Evolutionary conservation across 2,113 vertebrate species (phyloP).

Genomic region (Larimichthys crocea): DNA sequence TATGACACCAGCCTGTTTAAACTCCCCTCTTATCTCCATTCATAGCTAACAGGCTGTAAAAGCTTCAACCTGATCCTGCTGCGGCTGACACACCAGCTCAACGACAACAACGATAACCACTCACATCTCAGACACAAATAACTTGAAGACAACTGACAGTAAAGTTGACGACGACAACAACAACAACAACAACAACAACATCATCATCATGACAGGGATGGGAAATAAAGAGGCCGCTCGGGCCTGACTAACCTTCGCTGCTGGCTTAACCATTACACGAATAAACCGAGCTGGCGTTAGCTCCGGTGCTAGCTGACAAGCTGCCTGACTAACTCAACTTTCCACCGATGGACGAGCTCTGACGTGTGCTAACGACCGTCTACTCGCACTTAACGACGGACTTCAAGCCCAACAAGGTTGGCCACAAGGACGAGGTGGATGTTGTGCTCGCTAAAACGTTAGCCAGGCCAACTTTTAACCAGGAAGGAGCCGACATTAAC

Average conservation of each 20-base stretch:
- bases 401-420: slow-evolving; percentile 73
- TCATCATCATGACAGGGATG: slow-evolving; percentile 12
- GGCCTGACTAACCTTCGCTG: slow-evolving; percentile 56
- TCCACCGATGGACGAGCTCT: neutral
- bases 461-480: slow-evolving; percentile 57
- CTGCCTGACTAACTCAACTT: neutral
- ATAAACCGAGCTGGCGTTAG: slow-evolving; percentile 11
- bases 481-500: slow-evolving; percentile 6
- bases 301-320: slow-evolving; percentile 24
- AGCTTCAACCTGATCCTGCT: slow-evolving; percentile 25
- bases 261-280: slow-evolving; percentile 16
- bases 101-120: neutral
- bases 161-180: slow-evolving; percentile 61
- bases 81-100: neutral
- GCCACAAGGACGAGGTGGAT: slow-evolving; percentile 71
- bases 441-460: slow-evolving; percentile 41
- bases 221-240: slow-evolving; percentile 28
- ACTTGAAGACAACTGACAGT: slow-evolving; percentile 11
- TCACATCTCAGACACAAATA: neutral
- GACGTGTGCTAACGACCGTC: neutral
- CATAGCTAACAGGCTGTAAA: slow-evolving; percentile 14
- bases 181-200: slow-evolving; percentile 14
- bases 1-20: slow-evolving; percentile 46
- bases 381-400: slow-evolving; percentile 25
- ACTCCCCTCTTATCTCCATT: slow-evolving; percentile 40